Conservation (phyloP, 92 coral and sea anemone genomes). For the Heliopora coerulea region DNA sequence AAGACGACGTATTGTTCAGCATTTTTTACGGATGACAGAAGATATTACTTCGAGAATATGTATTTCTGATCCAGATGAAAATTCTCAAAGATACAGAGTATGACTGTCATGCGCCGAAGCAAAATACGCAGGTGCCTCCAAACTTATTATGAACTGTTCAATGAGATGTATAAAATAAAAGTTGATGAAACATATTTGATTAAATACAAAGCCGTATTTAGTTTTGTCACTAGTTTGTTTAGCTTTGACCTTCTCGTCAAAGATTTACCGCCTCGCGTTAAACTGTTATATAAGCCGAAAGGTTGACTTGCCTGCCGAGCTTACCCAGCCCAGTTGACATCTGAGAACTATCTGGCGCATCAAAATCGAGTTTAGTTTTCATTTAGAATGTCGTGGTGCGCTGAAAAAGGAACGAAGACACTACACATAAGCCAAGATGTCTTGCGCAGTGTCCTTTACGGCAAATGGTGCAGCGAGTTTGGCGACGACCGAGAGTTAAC, state of each 20-base stretch:
- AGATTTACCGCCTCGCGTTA: constrained; percentile 62
- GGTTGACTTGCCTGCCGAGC: neutral
- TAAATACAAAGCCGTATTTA: constrained; percentile 99
- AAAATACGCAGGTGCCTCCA: constrained; percentile 23
- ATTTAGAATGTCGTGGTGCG: constrained; percentile 25
- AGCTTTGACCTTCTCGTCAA: constrained; percentile 85
- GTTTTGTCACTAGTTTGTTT: constrained; percentile 97
- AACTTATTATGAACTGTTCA: constrained; percentile 26
- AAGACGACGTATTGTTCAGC: too few relatives aligned
- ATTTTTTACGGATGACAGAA: too few relatives aligned
- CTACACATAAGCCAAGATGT: constrained; percentile 94
- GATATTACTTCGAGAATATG: neutral
- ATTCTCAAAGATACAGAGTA: neutral
- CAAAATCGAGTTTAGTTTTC: neutral
- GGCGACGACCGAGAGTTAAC: constrained; percentile 97
- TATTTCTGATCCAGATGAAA: constrained; percentile 1
- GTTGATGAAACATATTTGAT: constrained; percentile 96
- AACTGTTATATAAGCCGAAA: constrained; percentile 29
- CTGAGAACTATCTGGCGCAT: neutral
- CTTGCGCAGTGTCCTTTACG: constrained; percentile 90
- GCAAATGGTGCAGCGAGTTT: constrained; percentile 98
- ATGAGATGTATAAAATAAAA: constrained; percentile 40
- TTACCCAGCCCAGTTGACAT: neutral
- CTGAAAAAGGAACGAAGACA: constrained; percentile 51
- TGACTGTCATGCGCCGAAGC: constrained; percentile 17